Evolutionary conservation across 2,113 vertebrate species (phyloP).

Genomic region (Bettongia penicillata): DNA sequence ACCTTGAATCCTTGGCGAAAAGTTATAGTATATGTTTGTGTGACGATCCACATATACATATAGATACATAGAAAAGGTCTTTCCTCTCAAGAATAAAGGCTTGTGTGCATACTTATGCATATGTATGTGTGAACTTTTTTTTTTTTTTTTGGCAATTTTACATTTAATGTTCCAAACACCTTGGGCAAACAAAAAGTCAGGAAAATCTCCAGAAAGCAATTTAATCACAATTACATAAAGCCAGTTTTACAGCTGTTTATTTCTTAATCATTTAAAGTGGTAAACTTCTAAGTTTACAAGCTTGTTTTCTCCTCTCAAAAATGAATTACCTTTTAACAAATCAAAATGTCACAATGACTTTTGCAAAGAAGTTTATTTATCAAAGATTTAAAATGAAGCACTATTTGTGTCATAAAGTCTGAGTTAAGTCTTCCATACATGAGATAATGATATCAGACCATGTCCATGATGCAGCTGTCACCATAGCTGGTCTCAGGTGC

Average conservation of each 20-base stretch:
- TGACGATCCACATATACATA: not conserved
- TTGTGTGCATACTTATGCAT: not conserved
- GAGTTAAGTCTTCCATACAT: not conserved
- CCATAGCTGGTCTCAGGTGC: not conserved
- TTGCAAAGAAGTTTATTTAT: not conserved
- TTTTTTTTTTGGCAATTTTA: not conserved
- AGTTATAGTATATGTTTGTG: not conserved
- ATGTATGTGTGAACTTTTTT: not conserved
- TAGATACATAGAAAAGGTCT: not conserved
- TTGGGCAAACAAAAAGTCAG: not conserved
- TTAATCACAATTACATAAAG: not conserved
- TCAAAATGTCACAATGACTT: constrained; percentile 48
- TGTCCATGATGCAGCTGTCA: not conserved
- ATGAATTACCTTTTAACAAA: constrained; percentile 60
- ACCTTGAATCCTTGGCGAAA: not conserved
- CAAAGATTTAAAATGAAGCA: not conserved
- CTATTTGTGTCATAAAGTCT: not conserved
- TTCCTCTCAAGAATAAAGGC: not conserved
- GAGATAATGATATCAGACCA: fast-evolving
- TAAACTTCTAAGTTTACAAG: constrained; percentile 59
- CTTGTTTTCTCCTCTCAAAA: constrained; percentile 56
- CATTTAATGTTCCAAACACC: not conserved
- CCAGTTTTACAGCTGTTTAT: constrained; percentile 27
- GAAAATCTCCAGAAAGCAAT: constrained; percentile 46
- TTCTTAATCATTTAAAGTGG: constrained; percentile 59